Evolutionary conservation across 2,888 invertebrate genomes (phyloP).

Genomic region (Ecliptopera silaceata): DNA sequence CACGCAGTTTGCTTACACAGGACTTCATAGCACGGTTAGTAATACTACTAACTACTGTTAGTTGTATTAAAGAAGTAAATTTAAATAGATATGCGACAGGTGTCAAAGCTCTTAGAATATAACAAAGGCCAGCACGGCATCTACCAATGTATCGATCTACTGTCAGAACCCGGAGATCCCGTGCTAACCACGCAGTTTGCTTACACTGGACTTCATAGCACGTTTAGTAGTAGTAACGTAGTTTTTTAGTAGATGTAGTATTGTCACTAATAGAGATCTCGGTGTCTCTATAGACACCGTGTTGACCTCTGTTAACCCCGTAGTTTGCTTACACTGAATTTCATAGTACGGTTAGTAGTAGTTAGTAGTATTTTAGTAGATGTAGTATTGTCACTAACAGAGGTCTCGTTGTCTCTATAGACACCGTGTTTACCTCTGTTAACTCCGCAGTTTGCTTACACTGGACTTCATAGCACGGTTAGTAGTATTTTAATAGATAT

Average conservation of each 20-base stretch:
- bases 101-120: no score
- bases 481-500: no score
- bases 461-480: constrained; percentile 87
- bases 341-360: constrained; percentile 85
- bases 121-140: constrained; percentile 91
- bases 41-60: no score
- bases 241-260: no score
- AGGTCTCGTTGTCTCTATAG: no score
- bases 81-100: no score
- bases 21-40: constrained; percentile 86
- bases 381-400: constrained; percentile 86
- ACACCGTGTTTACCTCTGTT: no score
- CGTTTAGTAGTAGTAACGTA: no score
- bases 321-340: constrained; percentile 88
- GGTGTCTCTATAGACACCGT: no score
- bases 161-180: constrained; percentile 87
- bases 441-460: constrained; percentile 87
- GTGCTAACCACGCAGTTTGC: constrained; percentile 87
- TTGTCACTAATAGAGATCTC: constrained; percentile 87
- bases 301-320: constrained; percentile 87
- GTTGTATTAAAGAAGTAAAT: no score
- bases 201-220: constrained; percentile 87
- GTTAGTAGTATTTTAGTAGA: no score
- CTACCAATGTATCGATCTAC: constrained; percentile 88
- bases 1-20: constrained; percentile 88